A percentile compares a stretch with the other conserved stretches of the same genome.
Conservation (phyloP, 1,140 invertebrate genomes). For the Formica exsecta region DNA sequence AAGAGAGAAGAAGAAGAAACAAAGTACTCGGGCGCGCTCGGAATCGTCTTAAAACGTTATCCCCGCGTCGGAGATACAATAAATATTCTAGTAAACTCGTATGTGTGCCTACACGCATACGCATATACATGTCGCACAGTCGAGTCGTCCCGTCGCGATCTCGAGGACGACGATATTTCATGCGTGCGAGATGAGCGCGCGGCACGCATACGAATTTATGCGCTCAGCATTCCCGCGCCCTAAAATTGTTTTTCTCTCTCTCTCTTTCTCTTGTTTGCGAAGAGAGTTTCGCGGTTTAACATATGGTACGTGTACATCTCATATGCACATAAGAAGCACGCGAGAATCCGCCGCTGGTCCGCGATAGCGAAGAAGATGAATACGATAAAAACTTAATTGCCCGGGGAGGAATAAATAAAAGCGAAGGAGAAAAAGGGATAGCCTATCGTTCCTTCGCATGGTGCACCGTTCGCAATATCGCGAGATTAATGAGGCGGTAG, state of each 20-base stretch:
- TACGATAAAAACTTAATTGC: conserved; percentile 56
- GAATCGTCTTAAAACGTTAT: conserved; percentile 26
- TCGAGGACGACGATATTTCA: conserved; percentile 56
- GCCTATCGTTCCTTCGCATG: not conserved
- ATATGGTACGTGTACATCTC: not conserved
- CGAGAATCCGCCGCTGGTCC: not conserved
- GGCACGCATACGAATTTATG: conserved; percentile 56
- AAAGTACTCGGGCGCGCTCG: not conserved
- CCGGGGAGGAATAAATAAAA: not conserved
- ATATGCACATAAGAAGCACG: not conserved
- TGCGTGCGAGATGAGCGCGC: conserved; percentile 47
- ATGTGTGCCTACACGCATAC: no score
- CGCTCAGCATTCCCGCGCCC: not conserved
- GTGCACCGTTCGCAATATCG: not conserved
- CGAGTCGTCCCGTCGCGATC: conserved; percentile 18
- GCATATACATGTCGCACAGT: not conserved
- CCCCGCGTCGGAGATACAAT: not conserved
- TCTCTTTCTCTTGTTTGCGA: not conserved
- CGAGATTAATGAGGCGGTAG: conserved; percentile 4
- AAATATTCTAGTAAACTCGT: conserved; percentile 47
- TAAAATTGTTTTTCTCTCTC: conserved; percentile 39
- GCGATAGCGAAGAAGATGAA: conserved; percentile 34
- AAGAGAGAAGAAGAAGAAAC: conserved; percentile 2
- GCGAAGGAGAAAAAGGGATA: no score
- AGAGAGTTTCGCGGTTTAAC: not conserved